Base-by-base conservation (phyloP, 2,888 invertebrate genomes). In the Sarcophaga rosellei region DNA sequence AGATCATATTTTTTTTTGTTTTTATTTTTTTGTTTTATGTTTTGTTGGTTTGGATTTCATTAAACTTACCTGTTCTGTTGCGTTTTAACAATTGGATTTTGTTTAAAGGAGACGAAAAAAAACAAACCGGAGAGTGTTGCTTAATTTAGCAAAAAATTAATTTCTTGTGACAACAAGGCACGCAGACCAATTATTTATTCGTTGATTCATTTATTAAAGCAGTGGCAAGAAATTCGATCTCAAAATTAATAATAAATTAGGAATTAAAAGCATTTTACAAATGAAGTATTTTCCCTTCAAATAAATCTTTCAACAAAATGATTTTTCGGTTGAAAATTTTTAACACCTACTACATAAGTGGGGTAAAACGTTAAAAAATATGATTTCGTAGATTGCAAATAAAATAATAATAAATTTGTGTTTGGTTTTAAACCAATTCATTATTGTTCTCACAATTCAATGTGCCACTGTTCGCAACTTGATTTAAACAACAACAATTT, bases 221-320 rank as follows among this genome's bases (percentile, higher is more conserved):
- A 47, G 53, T 17, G 17, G 53, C 47, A 61, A 53, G 81, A 68
- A 81, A 81, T 62, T 10, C 21, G 35, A 81, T 81, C 68, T 12
- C 44, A 53, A 35, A 74, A 81, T 81, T 62, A 62, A 11, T 61
- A 15, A 68, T 68, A 81, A 81, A 74, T 74, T 81, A 62, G n/a
- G 68, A 35, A 57, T 53, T 81, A 53, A 21, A 68, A 62, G 45
- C 53, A 68, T 68, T 66, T 73, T 25, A 25, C 25, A 59, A 25
- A 25, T 6, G 35, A 35, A 35, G 10, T 8, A 35, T 35, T 35
- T 35, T 35, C 8, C 35, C 2, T 35, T 10, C 35, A 35, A 35
- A 35, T 35, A 35, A 35, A 35, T 35, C 35, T 35, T 35, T 35
- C 35, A 35, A 10, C 10, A 35, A 35, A 35, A 25, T 25, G 1